These are phyloP conservation scores for Campoletis sonorensis DNA, from an alignment of 1,140 invertebrate genomes.

Conservation along the genomic window DNA sequence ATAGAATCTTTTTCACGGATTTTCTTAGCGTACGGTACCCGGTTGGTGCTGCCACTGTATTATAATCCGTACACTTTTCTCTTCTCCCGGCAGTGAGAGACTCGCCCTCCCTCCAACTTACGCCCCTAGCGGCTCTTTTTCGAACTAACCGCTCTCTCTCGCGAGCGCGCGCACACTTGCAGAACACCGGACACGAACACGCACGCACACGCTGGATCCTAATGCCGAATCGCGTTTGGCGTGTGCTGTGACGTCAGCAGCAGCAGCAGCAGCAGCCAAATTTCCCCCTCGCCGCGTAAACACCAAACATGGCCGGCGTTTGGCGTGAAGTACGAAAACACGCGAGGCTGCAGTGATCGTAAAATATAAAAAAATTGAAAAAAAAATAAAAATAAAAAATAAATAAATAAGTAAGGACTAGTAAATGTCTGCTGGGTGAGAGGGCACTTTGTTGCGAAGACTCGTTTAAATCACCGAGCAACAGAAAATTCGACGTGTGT, in stretches of 20 bases:
- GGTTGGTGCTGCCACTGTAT: conserved; percentile 31
- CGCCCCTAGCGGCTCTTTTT: neutral
- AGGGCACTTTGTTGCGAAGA: neutral
- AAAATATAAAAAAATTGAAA: conserved; percentile 19
- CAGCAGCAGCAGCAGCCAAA: conserved; percentile 47
- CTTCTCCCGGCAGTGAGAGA: conserved; percentile 26
- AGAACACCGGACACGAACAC: neutral
- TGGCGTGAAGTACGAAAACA: conserved; percentile 25
- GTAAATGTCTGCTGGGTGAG: neutral
- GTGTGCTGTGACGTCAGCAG: conserved; percentile 68
- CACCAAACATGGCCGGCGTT: conserved; percentile 76
- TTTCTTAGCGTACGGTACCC: conserved; percentile 6
- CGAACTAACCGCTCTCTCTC: neutral
- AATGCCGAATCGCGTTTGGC: conserved; percentile 63
- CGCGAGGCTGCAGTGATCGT: neutral
- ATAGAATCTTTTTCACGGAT: neutral
- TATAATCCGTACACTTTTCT: conserved; percentile 32
- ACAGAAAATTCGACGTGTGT: neutral
- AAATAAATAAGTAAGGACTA: too few relatives aligned
- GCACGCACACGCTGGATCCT: neutral
- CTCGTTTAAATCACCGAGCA: neutral
- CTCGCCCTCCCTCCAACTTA: conserved; percentile 20
- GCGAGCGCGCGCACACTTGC: neutral
- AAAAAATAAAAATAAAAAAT: conserved; percentile 5
- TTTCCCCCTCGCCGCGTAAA: conserved; percentile 75